A percentile compares a stretch with the other conserved stretches of the same genome.
These are phyloP conservation scores for Medauroidea extradentata DNA, from an alignment of 1,140 invertebrate species.

Conservation along the genomic window DNA sequence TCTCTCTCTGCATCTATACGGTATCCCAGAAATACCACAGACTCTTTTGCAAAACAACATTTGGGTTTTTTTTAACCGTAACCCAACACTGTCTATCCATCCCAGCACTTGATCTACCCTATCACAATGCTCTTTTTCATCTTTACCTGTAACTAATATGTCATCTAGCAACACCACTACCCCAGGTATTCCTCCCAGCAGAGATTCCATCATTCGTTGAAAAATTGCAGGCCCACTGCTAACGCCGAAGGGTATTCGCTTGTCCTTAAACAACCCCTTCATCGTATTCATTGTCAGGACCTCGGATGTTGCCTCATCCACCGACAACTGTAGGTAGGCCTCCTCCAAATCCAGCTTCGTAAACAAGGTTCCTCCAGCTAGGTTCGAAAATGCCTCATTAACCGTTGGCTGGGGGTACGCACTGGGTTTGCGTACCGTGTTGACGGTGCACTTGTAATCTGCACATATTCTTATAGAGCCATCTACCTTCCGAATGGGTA, in stretches of 20 bases:
- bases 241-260: background rate
- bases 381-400: too few relatives aligned
- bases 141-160: background rate
- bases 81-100: background rate
- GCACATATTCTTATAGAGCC: too few relatives aligned
- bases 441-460: too few relatives aligned
- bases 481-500: conserved; percentile 10
- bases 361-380: too few relatives aligned
- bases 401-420: too few relatives aligned
- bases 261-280: background rate
- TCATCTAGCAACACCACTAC: background rate
- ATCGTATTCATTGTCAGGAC: background rate
- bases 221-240: background rate
- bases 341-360: too few relatives aligned
- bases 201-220: background rate
- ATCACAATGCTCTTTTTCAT: background rate
- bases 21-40: conserved; percentile 37
- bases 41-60: conserved; percentile 22
- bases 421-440: too few relatives aligned
- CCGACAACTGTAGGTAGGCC: too few relatives aligned
- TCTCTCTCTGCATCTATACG: conserved; percentile 32
- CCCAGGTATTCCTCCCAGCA: background rate
- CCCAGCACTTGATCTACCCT: background rate
- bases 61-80: conserved; percentile 13
- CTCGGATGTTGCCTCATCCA: background rate